Percentiles rank a stretch among this genome's conserved stretches.
Conservation (phyloP, 1,140 invertebrate genomes). For the Pteromalus puparum region DNA sequence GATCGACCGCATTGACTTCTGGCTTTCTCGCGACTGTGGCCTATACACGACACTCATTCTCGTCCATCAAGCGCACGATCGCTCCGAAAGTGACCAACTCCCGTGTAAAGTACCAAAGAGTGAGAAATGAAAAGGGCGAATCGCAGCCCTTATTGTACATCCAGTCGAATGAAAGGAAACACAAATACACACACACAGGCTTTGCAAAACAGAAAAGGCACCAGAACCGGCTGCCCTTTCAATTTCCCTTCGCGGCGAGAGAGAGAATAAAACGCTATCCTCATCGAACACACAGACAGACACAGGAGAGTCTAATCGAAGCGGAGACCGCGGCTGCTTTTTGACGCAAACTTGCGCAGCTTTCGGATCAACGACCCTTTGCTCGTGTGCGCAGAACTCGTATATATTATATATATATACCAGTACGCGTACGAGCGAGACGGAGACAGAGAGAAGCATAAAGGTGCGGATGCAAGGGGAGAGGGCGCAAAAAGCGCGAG, state of each 20-base stretch:
- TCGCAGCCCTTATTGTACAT: background rate
- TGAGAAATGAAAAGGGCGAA: background rate
- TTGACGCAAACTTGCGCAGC: conserved; percentile 25
- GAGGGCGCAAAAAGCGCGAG: background rate
- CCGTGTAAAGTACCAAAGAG: no score
- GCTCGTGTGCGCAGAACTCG: background rate
- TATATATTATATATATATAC: conserved; percentile 11
- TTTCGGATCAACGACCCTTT: conserved; percentile 31
- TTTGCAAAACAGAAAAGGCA: background rate
- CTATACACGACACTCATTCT: no score
- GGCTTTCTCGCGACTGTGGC: no score
- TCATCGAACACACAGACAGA: background rate
- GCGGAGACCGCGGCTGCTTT: conserved; percentile 10
- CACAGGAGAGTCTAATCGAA: background rate
- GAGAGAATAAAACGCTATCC: background rate
- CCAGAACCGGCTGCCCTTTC: background rate
- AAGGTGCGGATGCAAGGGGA: background rate
- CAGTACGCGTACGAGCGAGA: background rate
- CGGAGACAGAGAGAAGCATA: background rate
- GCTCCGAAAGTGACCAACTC: background rate
- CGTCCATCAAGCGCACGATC: no score
- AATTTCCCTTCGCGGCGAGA: background rate
- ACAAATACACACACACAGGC: background rate
- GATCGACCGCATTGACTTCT: no score
- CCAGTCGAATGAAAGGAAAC: background rate